These are phyloP conservation scores for Cephalopholis sonnerati DNA, from an alignment of 2,113 vertebrate species.

Conservation along the genomic window DNA sequence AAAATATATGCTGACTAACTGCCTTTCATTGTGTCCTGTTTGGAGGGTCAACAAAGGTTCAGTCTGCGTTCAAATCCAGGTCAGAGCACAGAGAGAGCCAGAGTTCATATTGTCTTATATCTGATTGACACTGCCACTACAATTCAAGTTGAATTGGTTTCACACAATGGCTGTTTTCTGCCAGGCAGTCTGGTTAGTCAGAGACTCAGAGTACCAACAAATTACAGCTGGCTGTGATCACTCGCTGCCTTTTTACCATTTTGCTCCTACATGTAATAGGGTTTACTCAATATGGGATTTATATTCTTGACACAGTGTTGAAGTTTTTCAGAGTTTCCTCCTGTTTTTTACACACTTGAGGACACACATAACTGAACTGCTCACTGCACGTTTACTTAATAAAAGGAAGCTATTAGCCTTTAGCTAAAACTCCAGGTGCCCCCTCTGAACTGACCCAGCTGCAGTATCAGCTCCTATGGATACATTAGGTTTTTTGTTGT, in stretches of 20 bases:
- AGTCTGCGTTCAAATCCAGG: slow-evolving; percentile 64
- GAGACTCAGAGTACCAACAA: neutral
- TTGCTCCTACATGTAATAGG: neutral
- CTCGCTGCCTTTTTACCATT: neutral
- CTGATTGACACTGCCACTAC: neutral
- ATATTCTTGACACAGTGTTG: no score
- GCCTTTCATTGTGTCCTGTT: slow-evolving; percentile 17
- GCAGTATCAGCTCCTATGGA: no score
- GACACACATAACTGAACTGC: no score
- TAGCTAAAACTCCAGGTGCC: no score
- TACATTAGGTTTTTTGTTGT: no score
- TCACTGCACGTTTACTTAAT: no score
- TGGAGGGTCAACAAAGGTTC: slow-evolving; percentile 35
- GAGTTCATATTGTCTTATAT: slow-evolving; percentile 5
- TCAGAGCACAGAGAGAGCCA: slow-evolving; percentile 29
- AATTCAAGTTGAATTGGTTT: neutral
- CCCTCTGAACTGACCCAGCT: no score
- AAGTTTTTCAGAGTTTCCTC: no score
- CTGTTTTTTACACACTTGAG: no score
- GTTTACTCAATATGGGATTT: neutral
- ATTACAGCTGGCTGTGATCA: neutral
- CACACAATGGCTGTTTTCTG: neutral
- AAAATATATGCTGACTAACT: slow-evolving; percentile 23
- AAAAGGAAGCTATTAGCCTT: no score
- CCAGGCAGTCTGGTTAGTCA: neutral